A percentile compares a stretch with the other conserved stretches of the same genome.
Conservation (phyloP, 1,140 invertebrate species). For the Bombus difficillimus region DNA sequence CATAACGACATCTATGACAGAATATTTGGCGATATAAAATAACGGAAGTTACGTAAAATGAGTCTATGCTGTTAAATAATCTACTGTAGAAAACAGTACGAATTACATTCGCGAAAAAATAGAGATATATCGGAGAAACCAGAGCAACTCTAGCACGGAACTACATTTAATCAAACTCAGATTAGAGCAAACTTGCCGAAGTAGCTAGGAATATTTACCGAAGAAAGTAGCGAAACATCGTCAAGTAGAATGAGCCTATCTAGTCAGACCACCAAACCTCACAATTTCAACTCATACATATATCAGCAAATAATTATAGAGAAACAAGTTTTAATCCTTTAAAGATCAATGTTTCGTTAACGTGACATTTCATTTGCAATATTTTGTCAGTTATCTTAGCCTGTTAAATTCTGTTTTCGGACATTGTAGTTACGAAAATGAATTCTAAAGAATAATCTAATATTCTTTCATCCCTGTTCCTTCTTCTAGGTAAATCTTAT, state of each 20-base stretch:
- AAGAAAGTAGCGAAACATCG: neutral
- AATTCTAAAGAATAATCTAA: too few relatives aligned
- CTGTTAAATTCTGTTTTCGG: neutral
- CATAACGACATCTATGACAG: too few relatives aligned
- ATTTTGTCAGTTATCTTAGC: too few relatives aligned
- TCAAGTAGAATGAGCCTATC: slow-evolving; percentile 3
- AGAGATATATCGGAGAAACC: neutral
- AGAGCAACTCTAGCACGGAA: neutral
- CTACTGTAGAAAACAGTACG: too few relatives aligned
- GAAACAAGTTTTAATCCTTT: neutral
- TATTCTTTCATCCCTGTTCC: too few relatives aligned
- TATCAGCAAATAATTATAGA: neutral
- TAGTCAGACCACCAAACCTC: neutral
- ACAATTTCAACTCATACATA: neutral
- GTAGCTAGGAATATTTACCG: neutral
- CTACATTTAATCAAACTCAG: neutral
- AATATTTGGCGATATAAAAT: neutral
- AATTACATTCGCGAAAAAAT: neutral
- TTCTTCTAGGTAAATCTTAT: neutral
- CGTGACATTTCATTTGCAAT: neutral
- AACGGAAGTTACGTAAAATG: neutral
- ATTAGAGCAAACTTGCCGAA: neutral
- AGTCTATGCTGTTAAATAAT: neutral
- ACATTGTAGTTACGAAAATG: too few relatives aligned
- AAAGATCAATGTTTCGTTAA: too few relatives aligned